Evolutionary conservation across 2,888 invertebrate genomes (phyloP).

Genomic region (Pedicia rivosa): DNA sequence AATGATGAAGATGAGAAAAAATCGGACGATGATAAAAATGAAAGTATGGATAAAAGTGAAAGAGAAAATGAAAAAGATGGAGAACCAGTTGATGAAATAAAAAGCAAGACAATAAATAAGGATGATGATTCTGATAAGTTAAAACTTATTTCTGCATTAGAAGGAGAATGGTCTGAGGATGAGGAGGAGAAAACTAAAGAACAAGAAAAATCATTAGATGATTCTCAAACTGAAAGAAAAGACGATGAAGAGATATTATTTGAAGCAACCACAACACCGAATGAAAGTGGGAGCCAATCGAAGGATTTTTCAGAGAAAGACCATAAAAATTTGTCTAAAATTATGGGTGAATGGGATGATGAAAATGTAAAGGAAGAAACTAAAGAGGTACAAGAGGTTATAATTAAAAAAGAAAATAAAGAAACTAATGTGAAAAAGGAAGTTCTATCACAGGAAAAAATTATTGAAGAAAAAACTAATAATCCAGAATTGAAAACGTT

Average conservation of each 20-base stretch:
- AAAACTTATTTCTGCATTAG: slow-evolving; percentile 12
- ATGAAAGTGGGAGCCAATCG: no score
- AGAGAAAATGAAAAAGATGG: slow-evolving; percentile 26
- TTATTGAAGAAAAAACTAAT: neutral
- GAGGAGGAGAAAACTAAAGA: slow-evolving; percentile 20
- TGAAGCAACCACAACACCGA: slow-evolving; percentile 12
- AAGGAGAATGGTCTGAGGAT: slow-evolving; percentile 29
- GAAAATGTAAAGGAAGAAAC: slow-evolving; percentile 8
- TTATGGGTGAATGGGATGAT: slow-evolving; percentile 14
- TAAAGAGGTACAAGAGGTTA: neutral
- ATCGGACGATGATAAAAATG: neutral
- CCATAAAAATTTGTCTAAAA: slow-evolving; percentile 12
- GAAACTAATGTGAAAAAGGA: no score
- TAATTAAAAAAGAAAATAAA: slow-evolving; percentile 1
- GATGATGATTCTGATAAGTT: slow-evolving; percentile 22
- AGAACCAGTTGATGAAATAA: slow-evolving; percentile 19
- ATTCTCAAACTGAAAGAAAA: neutral
- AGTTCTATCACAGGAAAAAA: no score
- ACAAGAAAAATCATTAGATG: neutral
- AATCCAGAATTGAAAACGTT: slow-evolving; percentile 23
- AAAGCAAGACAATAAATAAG: slow-evolving; percentile 14
- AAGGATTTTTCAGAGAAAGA: no score
- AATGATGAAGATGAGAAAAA: slow-evolving; percentile 9
- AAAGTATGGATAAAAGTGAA: slow-evolving; percentile 14
- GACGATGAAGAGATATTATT: slow-evolving; percentile 7